Evolutionary conservation across 2,113 vertebrate genomes (phyloP), one percentile per base, ranked within the genome.

Genomic region (Uria aalge): DNA sequence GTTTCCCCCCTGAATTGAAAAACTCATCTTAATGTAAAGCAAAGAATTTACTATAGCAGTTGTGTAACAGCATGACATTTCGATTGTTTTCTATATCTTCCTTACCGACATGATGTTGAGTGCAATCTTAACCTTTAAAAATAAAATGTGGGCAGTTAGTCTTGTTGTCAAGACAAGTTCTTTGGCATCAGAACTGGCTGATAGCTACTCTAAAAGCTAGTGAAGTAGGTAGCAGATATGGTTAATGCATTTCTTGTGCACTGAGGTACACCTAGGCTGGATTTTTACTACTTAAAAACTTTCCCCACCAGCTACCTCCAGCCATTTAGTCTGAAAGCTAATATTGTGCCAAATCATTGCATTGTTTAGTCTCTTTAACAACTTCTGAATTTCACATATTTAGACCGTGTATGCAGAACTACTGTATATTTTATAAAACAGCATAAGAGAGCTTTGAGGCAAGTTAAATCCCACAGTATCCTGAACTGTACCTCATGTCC

Each of bases 391-490:
- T 74, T 43, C 12, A 11, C 8, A 0, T 38, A 59, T 90, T 55
- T 10, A 19, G 27, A 6, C 19, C 3, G 3, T 50, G 16, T 48
- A 11, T 32, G 4, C 3, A 48, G 18, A 3, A 3, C 2, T 43
- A 11, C 20, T 55, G 22, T 71, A 11, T 24, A 15, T 36, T 36
- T n/a, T 15, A 13, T 47, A 6, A 10, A 16, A 5, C 18, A 29
- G 8, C 9, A 3, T 13, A 19, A 5, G 20, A 47, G 47, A 40
- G 40, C 18, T n/a, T 15, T 85, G 78, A 63, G 38, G 52, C 41
- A 36, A 47, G 26, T 7, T 62, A 40, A 74, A 38, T 41, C 50
- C 20, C 26, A 6, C 4, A 19, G 38, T 32, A 10, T 38, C 43
- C 26, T 62, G n/a, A 66, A 8, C 32, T 41, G 19, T 60, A 19